These are phyloP conservation scores for Cottus gobio DNA, from an alignment of 2,113 vertebrate genomes.

Conservation along the genomic window DNA sequence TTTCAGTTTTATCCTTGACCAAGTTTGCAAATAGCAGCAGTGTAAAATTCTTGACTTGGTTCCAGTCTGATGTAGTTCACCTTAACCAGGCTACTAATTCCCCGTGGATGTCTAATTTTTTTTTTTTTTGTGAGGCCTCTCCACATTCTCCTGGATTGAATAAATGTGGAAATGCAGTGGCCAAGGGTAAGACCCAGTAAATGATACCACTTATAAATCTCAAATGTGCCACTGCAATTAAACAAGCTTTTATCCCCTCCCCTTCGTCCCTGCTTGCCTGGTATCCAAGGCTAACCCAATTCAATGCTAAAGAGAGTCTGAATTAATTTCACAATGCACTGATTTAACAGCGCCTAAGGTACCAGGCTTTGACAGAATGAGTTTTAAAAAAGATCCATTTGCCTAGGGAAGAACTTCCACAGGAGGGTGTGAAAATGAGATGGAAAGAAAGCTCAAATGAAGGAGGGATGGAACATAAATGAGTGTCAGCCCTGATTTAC, in stretches of 20 bases:
- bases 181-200: constrained; percentile 77
- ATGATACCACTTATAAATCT: constrained; percentile 81
- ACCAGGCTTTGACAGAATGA: constrained; percentile 82
- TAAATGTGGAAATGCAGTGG: constrained; percentile 74
- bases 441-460: constrained; percentile 60
- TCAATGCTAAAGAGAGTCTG: constrained; percentile 80
- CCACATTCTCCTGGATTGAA: constrained; percentile 64
- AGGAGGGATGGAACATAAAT: constrained; percentile 57
- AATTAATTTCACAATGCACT: constrained; percentile 87
- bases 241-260: constrained; percentile 76
- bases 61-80: constrained; percentile 51
- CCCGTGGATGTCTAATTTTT: constrained; percentile 56
- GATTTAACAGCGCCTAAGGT: constrained; percentile 86
- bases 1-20: constrained; percentile 23
- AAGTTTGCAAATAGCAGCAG: constrained; percentile 17
- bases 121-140: constrained; percentile 59
- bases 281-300: constrained; percentile 83
- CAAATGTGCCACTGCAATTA: constrained; percentile 83
- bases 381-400: constrained; percentile 85
- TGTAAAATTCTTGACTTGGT: constrained; percentile 40
- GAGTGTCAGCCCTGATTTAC: constrained; percentile 61
- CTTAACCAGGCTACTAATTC: constrained; percentile 72
- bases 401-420: constrained; percentile 80
- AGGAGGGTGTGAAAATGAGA: constrained; percentile 74
- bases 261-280: constrained; percentile 61